Percentiles rank a stretch among this genome's conserved stretches.
Conservation (phyloP, 2,113 vertebrate genomes). For the Cottus gobio region DNA sequence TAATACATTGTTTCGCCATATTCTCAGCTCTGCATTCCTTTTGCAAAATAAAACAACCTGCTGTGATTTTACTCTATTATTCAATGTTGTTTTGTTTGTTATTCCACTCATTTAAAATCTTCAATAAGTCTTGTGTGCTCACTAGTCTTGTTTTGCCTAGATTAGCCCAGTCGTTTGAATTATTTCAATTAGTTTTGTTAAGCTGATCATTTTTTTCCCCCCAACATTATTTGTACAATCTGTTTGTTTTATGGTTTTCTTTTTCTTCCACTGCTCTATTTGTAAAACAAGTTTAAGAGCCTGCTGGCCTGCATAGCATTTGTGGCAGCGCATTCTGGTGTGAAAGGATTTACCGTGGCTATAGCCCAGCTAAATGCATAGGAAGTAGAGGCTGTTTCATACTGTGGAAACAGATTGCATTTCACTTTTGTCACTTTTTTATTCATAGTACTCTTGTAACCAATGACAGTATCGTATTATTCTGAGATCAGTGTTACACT, state of each 20-base stretch:
- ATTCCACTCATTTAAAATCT: neutral
- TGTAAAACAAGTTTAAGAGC: conserved; percentile 11
- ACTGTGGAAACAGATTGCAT: conserved; percentile 9
- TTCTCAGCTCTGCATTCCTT: conserved; percentile 10
- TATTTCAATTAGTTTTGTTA: neutral
- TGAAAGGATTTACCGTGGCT: conserved; percentile 38
- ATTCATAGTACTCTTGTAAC: neutral
- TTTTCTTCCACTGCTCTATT: neutral
- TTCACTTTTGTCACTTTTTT: conserved; percentile 7
- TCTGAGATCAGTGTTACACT: neutral
- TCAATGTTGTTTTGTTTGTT: too few species aligned
- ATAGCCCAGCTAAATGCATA: conserved; percentile 33
- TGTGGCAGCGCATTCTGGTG: conserved; percentile 13
- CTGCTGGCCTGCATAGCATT: conserved; percentile 1
- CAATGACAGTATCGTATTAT: neutral
- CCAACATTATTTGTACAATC: neutral
- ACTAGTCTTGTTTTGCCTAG: neutral
- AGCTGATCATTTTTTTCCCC: neutral
- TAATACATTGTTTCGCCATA: conserved; percentile 11
- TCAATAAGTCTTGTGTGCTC: neutral
- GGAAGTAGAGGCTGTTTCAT: conserved; percentile 13
- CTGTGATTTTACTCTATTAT: neutral
- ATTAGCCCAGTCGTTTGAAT: neutral
- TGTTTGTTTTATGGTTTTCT: neutral
- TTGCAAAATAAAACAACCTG: neutral